These are phyloP conservation scores for Dynastes maya DNA, from an alignment of 2,888 invertebrate species.

Conservation along the genomic window DNA sequence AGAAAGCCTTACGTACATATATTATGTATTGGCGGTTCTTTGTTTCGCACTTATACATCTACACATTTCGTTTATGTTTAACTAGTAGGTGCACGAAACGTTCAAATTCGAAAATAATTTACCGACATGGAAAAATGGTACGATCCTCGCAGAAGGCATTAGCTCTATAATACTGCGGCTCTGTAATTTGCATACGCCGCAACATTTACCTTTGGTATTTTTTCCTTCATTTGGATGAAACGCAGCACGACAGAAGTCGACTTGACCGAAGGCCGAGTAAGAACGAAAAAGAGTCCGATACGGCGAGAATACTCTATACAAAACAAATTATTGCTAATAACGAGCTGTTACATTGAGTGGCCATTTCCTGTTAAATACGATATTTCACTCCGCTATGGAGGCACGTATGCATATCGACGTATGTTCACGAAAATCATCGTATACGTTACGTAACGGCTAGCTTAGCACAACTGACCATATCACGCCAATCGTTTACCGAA, in stretches of 20 bases:
- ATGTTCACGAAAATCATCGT: neutral
- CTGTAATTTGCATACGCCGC: constrained; percentile 29
- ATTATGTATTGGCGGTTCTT: neutral
- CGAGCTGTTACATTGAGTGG: neutral
- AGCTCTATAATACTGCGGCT: neutral
- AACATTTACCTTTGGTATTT: neutral
- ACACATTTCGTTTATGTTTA: neutral
- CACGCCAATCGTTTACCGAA: too few species aligned
- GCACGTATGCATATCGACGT: neutral
- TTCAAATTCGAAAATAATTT: constrained; percentile 24
- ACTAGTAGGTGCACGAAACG: constrained; percentile 26
- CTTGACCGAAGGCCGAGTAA: neutral
- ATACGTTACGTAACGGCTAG: neutral
- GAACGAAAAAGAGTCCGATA: too few species aligned
- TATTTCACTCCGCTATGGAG: neutral
- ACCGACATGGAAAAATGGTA: neutral
- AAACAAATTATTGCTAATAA: neutral
- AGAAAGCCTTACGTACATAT: too few species aligned
- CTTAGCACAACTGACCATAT: too few species aligned
- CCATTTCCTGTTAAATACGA: constrained; percentile 5
- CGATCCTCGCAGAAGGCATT: neutral
- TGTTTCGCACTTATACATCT: neutral
- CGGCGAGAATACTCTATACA: neutral
- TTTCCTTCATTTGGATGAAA: neutral
- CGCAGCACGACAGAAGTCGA: neutral